Evolutionary conservation across 2,888 invertebrate genomes (phyloP).

Genomic region (Eilema depressum): DNA sequence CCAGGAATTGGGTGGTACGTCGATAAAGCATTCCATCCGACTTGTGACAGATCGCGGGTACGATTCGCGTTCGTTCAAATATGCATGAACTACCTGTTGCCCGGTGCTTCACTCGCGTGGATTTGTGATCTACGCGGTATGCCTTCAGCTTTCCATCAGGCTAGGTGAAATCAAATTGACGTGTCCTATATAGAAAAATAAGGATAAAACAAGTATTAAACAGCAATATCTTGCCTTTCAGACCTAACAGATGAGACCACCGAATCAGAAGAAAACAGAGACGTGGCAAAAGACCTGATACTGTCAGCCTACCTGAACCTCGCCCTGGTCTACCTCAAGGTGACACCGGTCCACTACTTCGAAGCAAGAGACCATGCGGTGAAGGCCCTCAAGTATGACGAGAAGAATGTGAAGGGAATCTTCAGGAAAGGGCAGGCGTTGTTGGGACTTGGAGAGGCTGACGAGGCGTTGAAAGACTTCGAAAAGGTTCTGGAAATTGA

Average conservation of each 20-base stretch:
- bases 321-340: constrained; percentile 93
- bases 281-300: constrained; percentile 80
- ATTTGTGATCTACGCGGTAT: too few species aligned
- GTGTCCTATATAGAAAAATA: too few species aligned
- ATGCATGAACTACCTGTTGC: too few species aligned
- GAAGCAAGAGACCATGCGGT: constrained; percentile 92
- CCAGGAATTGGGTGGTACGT: too few species aligned
- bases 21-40: too few species aligned
- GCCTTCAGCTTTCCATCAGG: too few species aligned
- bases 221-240: constrained; percentile 39
- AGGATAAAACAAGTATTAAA: too few species aligned
- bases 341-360: constrained; percentile 88
- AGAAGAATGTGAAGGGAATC: constrained; percentile 94
- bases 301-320: constrained; percentile 93
- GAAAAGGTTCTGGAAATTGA: constrained; percentile 91
- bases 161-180: too few species aligned
- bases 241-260: constrained; percentile 63
- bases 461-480: constrained; percentile 93
- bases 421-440: constrained; percentile 95
- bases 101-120: too few species aligned
- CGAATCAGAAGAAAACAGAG: constrained; percentile 63
- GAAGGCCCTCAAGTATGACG: constrained; percentile 91
- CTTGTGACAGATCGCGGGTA: too few species aligned
- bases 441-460: constrained; percentile 91
- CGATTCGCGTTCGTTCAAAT: too few species aligned